These are phyloP conservation scores for Tortrix viridana DNA, from an alignment of 2,888 invertebrate species.

Conservation along the genomic window DNA sequence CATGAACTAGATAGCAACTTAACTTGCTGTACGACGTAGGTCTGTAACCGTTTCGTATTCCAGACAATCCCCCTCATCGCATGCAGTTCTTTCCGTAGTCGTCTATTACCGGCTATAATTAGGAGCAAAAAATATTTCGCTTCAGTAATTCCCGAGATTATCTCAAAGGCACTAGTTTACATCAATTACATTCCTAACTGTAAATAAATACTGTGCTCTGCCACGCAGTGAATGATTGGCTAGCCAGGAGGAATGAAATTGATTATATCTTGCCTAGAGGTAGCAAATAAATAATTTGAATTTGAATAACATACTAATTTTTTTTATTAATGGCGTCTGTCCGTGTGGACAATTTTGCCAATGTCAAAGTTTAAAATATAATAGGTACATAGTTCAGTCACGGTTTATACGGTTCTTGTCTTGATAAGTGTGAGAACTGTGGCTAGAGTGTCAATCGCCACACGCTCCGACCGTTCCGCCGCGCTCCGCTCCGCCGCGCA, in stretches of 20 bases:
- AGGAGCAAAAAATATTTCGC: slow-evolving; percentile 28
- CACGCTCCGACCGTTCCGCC: too few species aligned
- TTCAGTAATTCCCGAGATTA: slow-evolving; percentile 28
- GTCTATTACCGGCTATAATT: slow-evolving; percentile 20
- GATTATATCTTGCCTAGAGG: neutral
- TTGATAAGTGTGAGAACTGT: too few species aligned
- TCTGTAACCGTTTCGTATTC: slow-evolving; percentile 18
- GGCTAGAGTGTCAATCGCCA: too few species aligned
- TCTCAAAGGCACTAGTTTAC: slow-evolving; percentile 19
- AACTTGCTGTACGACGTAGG: neutral
- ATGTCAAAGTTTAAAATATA: too few species aligned
- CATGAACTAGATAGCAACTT: neutral
- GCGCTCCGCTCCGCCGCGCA: too few species aligned
- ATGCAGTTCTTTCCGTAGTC: slow-evolving; percentile 16
- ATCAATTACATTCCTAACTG: slow-evolving; percentile 29
- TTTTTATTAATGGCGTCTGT: too few species aligned
- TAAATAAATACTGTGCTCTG: slow-evolving; percentile 19
- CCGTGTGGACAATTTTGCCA: too few species aligned
- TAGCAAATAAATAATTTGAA: too few species aligned
- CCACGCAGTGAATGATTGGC: neutral
- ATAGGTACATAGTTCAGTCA: too few species aligned
- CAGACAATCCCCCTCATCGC: slow-evolving; percentile 1
- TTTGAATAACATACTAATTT: too few species aligned
- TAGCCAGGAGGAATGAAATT: slow-evolving; percentile 13
- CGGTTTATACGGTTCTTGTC: too few species aligned